Evolutionary conservation across 1,140 invertebrate species (phyloP), one percentile per base, ranked within the genome.

Genomic region (Drosophila insularis): DNA sequence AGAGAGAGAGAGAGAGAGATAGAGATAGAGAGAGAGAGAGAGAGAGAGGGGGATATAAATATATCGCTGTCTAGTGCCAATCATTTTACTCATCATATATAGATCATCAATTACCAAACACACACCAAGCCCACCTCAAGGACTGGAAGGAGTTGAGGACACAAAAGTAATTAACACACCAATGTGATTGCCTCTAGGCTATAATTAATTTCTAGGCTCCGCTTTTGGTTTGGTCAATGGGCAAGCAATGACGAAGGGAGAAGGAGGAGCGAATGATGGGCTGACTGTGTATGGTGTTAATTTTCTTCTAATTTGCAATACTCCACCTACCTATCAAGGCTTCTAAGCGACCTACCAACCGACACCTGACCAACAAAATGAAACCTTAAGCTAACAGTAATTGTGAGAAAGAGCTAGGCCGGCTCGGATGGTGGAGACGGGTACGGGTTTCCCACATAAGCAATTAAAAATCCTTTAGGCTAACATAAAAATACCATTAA

Each of bases 391-490:
- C 43, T 19, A 46, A 17, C 17, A n/a, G 13, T 46, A 46, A 46
- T 46, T 46, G 43, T 10, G 54, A 56, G 54, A 69, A 62, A 63
- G 50, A 68, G 54, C 35, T 68, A 53, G 17, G 37, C 27, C 27
- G 2, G 27, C 39, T 21, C 46, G n/a, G 37, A 6, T 32, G 32
- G 32, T 32, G 32, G 32, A 32, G 8, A 32, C 32, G 17, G 19
- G 19, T 39, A 13, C 8, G 46, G 55, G 40, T 68, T n/a, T 46
- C 50, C 50, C 78, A 69, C 65, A 58, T 58, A 84, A 53, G 75
- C 81, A 86, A 86, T 86, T 86, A 86, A 86, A 86, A 86, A 86
- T 86, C 81, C 81, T 87, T 85, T 86, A 78, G 74, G 75, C 71
- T 62, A 63, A 81, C 82, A 87, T 86, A 86, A 86, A 86, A 86